phyloP scores from a whole-genome alignment of 2,888 invertebrate genomes.

The Cryptus armator region DNA sequence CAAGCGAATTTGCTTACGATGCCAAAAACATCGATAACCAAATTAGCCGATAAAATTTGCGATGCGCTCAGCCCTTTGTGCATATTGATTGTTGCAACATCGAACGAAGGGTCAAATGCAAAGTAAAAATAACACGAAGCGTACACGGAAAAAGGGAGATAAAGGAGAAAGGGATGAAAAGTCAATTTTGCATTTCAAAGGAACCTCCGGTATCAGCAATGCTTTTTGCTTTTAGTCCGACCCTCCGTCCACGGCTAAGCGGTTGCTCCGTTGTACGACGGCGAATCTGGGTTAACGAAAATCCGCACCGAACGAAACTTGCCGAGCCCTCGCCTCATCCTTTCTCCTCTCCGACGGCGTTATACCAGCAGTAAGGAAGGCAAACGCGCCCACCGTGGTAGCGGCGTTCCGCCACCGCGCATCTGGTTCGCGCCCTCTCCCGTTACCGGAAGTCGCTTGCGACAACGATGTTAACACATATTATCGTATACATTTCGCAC shows the following conservation, averaged over 20 bases:
- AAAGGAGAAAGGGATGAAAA: background rate
- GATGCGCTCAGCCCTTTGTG: no score
- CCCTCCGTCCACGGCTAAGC: background rate
- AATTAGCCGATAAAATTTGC: no score
- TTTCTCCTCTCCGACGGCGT: slow-evolving; percentile 1
- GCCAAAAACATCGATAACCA: no score
- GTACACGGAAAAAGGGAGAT: background rate
- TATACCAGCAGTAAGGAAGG: background rate
- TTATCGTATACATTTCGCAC: background rate
- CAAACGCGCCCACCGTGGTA: background rate
- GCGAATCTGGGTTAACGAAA: slow-evolving; percentile 52
- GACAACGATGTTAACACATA: slow-evolving; percentile 28
- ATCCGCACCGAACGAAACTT: slow-evolving; percentile 38
- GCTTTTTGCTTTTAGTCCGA: background rate
- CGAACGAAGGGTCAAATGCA: no score
- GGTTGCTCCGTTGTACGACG: background rate
- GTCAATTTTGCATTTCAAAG: slow-evolving; percentile 20
- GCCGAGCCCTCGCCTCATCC: slow-evolving; percentile 25
- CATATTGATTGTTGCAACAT: no score
- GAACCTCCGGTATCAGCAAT: background rate
- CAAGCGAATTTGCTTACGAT: no score
- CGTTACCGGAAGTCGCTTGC: slow-evolving; percentile 53
- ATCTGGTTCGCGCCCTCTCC: slow-evolving; percentile 45
- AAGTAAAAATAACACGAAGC: background rate
- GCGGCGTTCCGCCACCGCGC: slow-evolving; percentile 50